Evolutionary conservation across 37 sponge, comb jelly and placozoan genomes (phyloP), one percentile per base, ranked within the genome.

Genomic region (Hexactinellida sp.): DNA sequence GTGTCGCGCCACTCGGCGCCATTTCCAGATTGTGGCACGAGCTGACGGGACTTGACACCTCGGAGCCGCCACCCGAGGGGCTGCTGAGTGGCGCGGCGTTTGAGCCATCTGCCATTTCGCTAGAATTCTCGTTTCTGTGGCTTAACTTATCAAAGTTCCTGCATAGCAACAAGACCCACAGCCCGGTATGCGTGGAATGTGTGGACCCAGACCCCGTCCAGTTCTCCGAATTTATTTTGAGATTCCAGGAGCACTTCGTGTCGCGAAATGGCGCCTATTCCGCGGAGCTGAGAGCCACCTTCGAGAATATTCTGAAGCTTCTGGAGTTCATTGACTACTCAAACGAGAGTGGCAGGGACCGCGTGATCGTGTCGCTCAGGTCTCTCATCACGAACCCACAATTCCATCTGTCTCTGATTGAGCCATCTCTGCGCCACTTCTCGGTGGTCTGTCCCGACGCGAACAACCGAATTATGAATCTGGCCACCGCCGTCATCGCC

Each of bases 321-420:
- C 34, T 63, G 76, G 76, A 10, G 3, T 63, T 63, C 76, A 63
- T 63, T 63, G 76, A 63, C 34, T 63, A 63, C 13, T 63, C 76
- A 63, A 63, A 63, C 30, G 76, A 63, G 34, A 63, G 76, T 63
- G 76, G 76, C 30, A 10, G 76, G 13, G 76, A 63, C 13, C 21
- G 76, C 28, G 13, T n/a, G 3, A n/a, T 63, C 34, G 76, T 63
- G 76, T 63, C 76, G 5, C 21, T 63, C 21, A 10, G 76, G 5
- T 63, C 76, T 63, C 34, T 63, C 32, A 28, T 63, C 34, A 63
- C 76, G 3, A 63, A 63, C 76, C 3, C 3, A 32, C 19, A 63
- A 63, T 63, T 63, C 76, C 76, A 63, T 23, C 76, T 63, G 76
- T 63, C 76, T 25, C 76, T 63, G 3, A 63, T 63, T n/a, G 76